These are phyloP conservation scores for Asarcornis scutulata DNA, from an alignment of 2,113 vertebrate genomes.

Conservation along the genomic window DNA sequence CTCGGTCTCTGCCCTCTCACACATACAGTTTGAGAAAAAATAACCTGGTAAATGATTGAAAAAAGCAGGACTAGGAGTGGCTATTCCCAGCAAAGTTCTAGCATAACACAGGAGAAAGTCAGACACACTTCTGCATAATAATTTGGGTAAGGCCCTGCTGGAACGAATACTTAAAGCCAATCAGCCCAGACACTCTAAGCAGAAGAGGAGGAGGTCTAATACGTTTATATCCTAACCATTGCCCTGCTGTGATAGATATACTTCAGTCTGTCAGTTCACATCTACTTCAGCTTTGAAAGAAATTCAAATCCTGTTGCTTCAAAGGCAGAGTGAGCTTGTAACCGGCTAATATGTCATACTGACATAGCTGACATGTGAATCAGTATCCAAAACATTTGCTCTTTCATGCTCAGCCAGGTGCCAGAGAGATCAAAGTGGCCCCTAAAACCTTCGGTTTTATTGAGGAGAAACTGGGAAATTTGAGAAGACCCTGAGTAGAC, in stretches of 20 bases:
- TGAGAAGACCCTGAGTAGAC: background rate
- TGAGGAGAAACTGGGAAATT: background rate
- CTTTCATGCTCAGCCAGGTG: constrained; percentile 24
- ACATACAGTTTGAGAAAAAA: background rate
- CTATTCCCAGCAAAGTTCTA: background rate
- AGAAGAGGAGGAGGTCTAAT: background rate
- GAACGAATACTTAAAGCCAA: background rate
- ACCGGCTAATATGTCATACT: background rate
- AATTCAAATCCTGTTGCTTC: constrained; percentile 6
- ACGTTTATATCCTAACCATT: background rate
- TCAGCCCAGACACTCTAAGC: background rate
- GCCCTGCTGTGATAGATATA: background rate
- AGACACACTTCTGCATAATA: background rate
- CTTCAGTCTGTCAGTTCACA: constrained; percentile 10
- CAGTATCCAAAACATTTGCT: background rate
- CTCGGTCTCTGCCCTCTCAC: background rate
- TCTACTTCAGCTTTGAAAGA: constrained; percentile 18
- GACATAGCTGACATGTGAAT: constrained; percentile 30
- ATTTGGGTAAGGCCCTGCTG: background rate
- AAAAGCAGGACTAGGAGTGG: background rate
- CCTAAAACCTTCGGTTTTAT: constrained; percentile 26
- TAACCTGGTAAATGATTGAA: background rate
- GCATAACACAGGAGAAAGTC: background rate
- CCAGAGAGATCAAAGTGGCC: constrained; percentile 33
- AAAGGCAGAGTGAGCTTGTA: constrained; percentile 26